Conservation (phyloP, 2,113 vertebrate genomes). For the Cyprinus carpio region DNA sequence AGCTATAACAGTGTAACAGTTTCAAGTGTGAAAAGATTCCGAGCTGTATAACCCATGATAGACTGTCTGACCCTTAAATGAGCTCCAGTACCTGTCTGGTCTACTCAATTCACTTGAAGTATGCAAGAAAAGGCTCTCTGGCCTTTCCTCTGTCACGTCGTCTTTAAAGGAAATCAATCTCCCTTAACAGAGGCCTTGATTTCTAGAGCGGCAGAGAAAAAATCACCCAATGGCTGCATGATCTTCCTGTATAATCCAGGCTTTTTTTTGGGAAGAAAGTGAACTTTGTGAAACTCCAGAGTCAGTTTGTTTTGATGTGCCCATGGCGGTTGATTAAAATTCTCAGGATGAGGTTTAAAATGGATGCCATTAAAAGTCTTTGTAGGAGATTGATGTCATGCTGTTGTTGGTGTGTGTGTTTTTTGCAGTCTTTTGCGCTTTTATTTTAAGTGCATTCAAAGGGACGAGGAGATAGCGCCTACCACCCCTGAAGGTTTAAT, state of each 20-base stretch:
- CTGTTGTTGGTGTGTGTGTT: neutral
- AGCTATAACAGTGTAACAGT: neutral
- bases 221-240: slow-evolving; percentile 44
- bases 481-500: slow-evolving; percentile 36
- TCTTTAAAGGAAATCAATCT: slow-evolving; percentile 44
- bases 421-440: neutral
- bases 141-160: neutral
- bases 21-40: neutral
- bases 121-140: neutral
- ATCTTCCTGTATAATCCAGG: slow-evolving; percentile 48
- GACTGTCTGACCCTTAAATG: slow-evolving; percentile 8
- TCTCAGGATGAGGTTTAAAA: slow-evolving; percentile 30
- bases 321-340: slow-evolving; percentile 24
- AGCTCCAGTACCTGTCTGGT: neutral
- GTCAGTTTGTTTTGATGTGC: neutral
- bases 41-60: neutral
- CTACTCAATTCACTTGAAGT: neutral
- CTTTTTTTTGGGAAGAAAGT: neutral
- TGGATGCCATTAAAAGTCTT: slow-evolving; percentile 36
- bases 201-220: slow-evolving; percentile 29
- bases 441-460: slow-evolving; percentile 25
- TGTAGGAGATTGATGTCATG: slow-evolving; percentile 20
- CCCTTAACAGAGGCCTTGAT: slow-evolving; percentile 31
- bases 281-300: slow-evolving; percentile 32
- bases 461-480: neutral